Evolutionary conservation across 2,888 invertebrate species (phyloP).

Genomic region (Rhynchonema sp.): DNA sequence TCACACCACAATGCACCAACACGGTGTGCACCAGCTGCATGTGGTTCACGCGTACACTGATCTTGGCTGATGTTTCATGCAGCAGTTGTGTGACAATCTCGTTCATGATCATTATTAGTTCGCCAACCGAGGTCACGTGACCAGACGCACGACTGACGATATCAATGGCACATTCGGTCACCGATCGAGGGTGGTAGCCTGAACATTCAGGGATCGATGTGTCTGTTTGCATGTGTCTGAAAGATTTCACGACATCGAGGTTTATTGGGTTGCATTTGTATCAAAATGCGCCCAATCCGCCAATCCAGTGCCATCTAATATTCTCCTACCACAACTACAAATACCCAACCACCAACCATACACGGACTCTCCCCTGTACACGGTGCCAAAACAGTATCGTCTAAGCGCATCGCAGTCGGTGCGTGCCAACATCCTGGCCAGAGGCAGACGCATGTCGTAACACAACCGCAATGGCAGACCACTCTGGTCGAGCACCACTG

Average conservation of each 20-base stretch:
- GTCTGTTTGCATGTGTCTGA: too few relatives aligned
- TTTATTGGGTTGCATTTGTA: too few relatives aligned
- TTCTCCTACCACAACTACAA: too few relatives aligned
- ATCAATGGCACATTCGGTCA: not conserved
- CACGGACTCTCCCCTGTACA: not conserved
- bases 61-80: not conserved
- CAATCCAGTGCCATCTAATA: too few relatives aligned
- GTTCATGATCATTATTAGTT: not conserved
- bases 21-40: not conserved
- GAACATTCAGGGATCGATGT: too few relatives aligned
- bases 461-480: not conserved
- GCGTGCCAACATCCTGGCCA: not conserved
- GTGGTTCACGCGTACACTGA: not conserved
- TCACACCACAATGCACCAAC: not conserved
- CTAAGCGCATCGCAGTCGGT: not conserved
- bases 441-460: not conserved
- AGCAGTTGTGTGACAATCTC: not conserved
- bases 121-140: not conserved
- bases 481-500: not conserved
- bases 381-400: not conserved
- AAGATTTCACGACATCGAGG: too few relatives aligned
- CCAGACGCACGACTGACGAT: not conserved
- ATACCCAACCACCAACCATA: not conserved
- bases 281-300: too few relatives aligned
- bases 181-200: not conserved